Conservation (phyloP, 2,113 vertebrate species). For the Aspiorhynchus laticeps region DNA sequence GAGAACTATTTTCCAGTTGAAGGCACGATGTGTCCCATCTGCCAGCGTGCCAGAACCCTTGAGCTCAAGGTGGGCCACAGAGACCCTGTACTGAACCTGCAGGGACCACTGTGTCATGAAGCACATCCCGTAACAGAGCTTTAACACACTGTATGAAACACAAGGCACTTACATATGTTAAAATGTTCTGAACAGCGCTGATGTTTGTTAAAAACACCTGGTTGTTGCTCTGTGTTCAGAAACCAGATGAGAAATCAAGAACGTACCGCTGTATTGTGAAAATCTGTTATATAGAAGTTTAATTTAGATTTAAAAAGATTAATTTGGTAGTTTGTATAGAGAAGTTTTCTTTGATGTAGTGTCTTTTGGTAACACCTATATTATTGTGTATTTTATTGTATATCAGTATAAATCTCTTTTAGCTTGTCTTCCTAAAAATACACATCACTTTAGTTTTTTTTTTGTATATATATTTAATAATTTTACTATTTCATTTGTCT, state of each 20-base stretch:
- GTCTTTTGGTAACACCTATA: not conserved
- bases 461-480: not conserved
- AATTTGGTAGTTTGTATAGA: not conserved
- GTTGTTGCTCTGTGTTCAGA: slow-evolving; percentile 11
- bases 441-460: not conserved
- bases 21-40: slow-evolving; percentile 75
- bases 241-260: slow-evolving; percentile 23
- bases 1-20: slow-evolving; percentile 79
- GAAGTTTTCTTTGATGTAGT: not conserved
- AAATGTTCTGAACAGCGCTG: slow-evolving; percentile 28
- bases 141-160: slow-evolving; percentile 42
- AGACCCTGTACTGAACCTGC: slow-evolving; percentile 66
- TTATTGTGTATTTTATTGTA: not conserved
- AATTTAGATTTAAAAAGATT: not conserved
- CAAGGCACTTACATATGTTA: slow-evolving; percentile 32
- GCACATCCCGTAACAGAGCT: slow-evolving; percentile 52
- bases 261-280: not conserved
- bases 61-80: slow-evolving; percentile 67
- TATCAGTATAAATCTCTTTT: not conserved
- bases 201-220: slow-evolving; percentile 19
- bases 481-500: not conserved
- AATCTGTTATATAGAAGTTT: not conserved
- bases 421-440: not conserved
- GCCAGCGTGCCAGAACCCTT: slow-evolving; percentile 66
- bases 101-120: slow-evolving; percentile 64